phyloP scores from a whole-genome alignment of 2,113 vertebrate genomes.

The Argyrosomus japonicus region DNA sequence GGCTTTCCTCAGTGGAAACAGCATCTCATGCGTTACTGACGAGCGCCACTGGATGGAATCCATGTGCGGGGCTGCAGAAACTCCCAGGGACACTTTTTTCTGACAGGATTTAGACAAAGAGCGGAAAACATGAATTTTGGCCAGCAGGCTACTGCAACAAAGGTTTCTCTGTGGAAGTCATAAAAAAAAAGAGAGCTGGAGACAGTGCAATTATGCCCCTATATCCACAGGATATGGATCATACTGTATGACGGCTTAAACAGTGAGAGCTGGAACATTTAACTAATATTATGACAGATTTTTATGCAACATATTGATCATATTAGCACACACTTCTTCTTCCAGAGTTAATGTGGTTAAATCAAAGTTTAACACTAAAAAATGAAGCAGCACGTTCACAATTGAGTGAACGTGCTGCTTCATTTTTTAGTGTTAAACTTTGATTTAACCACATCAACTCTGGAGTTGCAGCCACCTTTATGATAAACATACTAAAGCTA shows the following conservation, averaged over 20 bases:
- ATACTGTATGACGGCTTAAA: not conserved
- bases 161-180: slow-evolving; percentile 69
- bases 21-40: slow-evolving; percentile 63
- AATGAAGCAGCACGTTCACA: no score
- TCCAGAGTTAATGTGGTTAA: no score
- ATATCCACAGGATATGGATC: slow-evolving; percentile 49
- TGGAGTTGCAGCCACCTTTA: not conserved
- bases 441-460: not conserved
- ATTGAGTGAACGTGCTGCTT: not conserved
- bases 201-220: slow-evolving; percentile 5
- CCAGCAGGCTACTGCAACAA: slow-evolving; percentile 71
- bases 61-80: slow-evolving; percentile 61
- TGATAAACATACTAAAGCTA: not conserved
- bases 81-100: slow-evolving; percentile 60
- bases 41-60: slow-evolving; percentile 56
- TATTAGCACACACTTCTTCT: not conserved
- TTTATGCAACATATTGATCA: not conserved
- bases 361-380: no score
- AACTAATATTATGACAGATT: no score
- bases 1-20: slow-evolving; percentile 80
- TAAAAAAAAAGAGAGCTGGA: slow-evolving; percentile 33
- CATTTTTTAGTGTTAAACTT: not conserved
- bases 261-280: not conserved
- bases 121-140: slow-evolving; percentile 66
- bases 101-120: slow-evolving; percentile 70